phyloP scores from a whole-genome alignment of 2,888 invertebrate genomes.

The Molorchus minor region DNA sequence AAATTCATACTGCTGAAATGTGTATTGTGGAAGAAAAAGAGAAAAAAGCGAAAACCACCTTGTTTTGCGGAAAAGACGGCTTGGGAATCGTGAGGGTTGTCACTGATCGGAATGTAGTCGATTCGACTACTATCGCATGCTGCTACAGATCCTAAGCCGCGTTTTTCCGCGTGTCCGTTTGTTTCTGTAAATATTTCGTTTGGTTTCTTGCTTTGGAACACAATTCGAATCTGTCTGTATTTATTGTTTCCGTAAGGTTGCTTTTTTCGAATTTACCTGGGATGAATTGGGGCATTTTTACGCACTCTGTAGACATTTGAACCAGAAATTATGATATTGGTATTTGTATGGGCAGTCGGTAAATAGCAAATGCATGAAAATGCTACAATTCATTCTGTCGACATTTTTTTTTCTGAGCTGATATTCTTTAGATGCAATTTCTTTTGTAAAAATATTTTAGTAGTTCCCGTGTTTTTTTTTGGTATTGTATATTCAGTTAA shows the following conservation, averaged over 20 bases:
- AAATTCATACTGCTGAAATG: slow-evolving; percentile 44
- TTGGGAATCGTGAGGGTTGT: too few species aligned
- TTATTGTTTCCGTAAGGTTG: slow-evolving; percentile 6
- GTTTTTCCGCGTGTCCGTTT: too few species aligned
- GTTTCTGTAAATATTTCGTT: slow-evolving; percentile 23
- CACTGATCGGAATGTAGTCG: too few species aligned
- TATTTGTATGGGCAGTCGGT: too few species aligned
- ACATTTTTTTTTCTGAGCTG: neutral
- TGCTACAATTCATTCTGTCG: slow-evolving; percentile 11
- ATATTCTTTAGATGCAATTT: neutral
- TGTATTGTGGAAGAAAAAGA: slow-evolving; percentile 39
- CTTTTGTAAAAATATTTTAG: slow-evolving; percentile 41
- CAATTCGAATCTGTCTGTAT: slow-evolving; percentile 6
- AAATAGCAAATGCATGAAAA: too few species aligned
- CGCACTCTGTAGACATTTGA: neutral
- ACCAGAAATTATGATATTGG: neutral
- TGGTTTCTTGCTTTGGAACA: slow-evolving; percentile 14
- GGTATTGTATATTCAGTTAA: slow-evolving; percentile 37
- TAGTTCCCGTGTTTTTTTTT: slow-evolving; percentile 34
- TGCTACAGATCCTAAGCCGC: too few species aligned
- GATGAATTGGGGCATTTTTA: slow-evolving; percentile 19
- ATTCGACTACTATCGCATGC: too few species aligned
- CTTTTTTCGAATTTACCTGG: slow-evolving; percentile 20
- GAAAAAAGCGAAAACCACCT: slow-evolving; percentile 21
- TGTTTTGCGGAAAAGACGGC: slow-evolving; percentile 9